phyloP scores from a whole-genome alignment of 1,140 invertebrate genomes.

The Drosophila kikkawai region DNA sequence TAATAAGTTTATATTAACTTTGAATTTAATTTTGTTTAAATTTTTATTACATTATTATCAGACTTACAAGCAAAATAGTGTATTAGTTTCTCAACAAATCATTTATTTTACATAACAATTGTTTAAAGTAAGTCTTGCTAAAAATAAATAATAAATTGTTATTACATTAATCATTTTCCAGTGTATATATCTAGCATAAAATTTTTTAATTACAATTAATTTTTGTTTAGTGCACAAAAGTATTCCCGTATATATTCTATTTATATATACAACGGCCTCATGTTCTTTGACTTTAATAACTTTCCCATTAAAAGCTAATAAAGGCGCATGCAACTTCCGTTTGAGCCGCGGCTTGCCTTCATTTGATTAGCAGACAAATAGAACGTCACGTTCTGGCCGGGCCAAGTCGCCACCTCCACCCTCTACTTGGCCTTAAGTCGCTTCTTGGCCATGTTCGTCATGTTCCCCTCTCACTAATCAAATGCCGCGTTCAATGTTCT shows the following conservation, averaged over 20 bases:
- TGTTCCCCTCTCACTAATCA: constrained; percentile 45
- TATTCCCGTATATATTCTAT: neutral
- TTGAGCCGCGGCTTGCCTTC: constrained; percentile 51
- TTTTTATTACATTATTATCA: neutral
- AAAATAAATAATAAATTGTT: neutral
- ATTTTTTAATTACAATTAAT: constrained; percentile 6
- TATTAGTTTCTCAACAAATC: neutral
- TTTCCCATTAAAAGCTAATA: constrained; percentile 83
- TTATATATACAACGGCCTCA: constrained; percentile 10
- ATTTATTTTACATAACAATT: neutral
- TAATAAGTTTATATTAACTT: neutral
- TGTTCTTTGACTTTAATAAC: constrained; percentile 69
- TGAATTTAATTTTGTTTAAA: neutral
- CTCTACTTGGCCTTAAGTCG: neutral
- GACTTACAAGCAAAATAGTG: neutral
- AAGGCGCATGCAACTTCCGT: constrained; percentile 73
- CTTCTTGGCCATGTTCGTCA: constrained; percentile 14
- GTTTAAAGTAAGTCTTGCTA: neutral
- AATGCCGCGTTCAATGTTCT: constrained; percentile 63
- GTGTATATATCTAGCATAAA: neutral
- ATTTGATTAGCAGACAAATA: constrained; percentile 74
- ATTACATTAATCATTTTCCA: neutral
- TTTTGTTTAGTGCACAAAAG: neutral
- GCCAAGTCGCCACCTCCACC: constrained; percentile 44
- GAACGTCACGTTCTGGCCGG: constrained; percentile 73